Base-by-base conservation (phyloP, 2,888 invertebrate genomes). In the Disparrhopalites patrizii region DNA sequence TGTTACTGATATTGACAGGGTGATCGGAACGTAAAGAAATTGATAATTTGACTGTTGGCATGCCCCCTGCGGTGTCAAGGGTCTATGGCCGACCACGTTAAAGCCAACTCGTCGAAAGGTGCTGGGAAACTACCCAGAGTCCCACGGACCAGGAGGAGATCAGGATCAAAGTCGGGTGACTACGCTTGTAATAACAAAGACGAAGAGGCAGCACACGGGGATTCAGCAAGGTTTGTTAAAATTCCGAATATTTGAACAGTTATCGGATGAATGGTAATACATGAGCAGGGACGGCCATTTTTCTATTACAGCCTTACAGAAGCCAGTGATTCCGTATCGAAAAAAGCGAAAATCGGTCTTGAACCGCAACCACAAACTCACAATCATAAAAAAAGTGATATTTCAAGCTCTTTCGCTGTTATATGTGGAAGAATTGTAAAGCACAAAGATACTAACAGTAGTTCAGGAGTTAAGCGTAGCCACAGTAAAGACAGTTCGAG, bases 31-130 rank as follows among this genome's bases (percentile, higher is more conserved):
- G 38, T 23, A 36, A 55, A 33, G 33, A 38, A 36, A 57, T 57
- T 38, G 20, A 25, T 57, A 5, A 27, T 18, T 67, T 67, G 66
- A 66, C 65, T 67, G 70, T 74, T 74, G 74, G 74, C 74, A 75
- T 75, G 74, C 77, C 79, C 80, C 57, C 76, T 81, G 75, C 78
- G 81, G 56, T 81, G 81, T 75, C 81, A 79, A 73, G 80, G 80
- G 65, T 76, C 76, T 70, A 73, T 77, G 75, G 75, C 75, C 72
- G 73, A 73, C 78, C 78, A 70, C 78, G 77, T 70, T 72, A 68
- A 73, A 68, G 75, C 73, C 74, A 72, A 70, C 72, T 68, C 73
- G 70, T 69, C 74, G 73, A 71, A 73, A 72, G 73, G 75, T 74
- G 75, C 72, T 71, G 76, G 78, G 71, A 77, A 82, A 76, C 75